Evolutionary conservation across 2,797 vertebrate species (phyloP).

Genomic region (Cossypha polioptera): DNA sequence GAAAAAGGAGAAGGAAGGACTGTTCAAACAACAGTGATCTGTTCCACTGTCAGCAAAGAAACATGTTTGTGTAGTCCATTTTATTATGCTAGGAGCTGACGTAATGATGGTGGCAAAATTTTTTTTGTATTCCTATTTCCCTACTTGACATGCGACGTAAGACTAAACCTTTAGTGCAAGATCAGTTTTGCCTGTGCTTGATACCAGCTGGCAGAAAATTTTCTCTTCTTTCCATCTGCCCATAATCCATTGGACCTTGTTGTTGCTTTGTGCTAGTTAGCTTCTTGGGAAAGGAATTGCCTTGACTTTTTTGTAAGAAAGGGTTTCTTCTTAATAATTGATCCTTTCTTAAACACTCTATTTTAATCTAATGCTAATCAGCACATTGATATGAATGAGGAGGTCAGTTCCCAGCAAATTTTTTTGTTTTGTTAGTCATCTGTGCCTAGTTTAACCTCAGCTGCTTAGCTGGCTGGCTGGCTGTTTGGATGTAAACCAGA

Average conservation of each 20-base stretch:
- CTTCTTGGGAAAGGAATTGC: not conserved
- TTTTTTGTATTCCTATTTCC: not conserved
- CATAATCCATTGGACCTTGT: fast-evolving
- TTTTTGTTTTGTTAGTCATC: not conserved
- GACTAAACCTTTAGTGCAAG: not conserved
- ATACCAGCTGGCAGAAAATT: not conserved
- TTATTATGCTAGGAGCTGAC: not conserved
- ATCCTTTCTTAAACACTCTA: not conserved
- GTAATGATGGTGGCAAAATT: not conserved
- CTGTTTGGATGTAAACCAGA: not conserved
- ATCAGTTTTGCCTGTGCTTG: not conserved
- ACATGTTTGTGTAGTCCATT: not conserved
- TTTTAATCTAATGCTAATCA: not conserved
- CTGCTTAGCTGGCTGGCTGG: not conserved
- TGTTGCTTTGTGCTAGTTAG: not conserved
- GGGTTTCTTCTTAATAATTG: not conserved
- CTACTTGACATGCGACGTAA: not conserved
- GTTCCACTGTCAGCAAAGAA: not conserved
- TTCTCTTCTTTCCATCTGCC: not conserved
- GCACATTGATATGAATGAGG: not conserved
- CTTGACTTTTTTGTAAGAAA: not conserved
- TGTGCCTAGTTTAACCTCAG: not conserved
- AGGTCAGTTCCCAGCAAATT: not conserved
- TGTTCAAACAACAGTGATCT: not conserved
- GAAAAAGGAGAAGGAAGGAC: not conserved